Evolutionary conservation across 2,113 vertebrate species (phyloP).

Genomic region (Mastomys coucha): DNA sequence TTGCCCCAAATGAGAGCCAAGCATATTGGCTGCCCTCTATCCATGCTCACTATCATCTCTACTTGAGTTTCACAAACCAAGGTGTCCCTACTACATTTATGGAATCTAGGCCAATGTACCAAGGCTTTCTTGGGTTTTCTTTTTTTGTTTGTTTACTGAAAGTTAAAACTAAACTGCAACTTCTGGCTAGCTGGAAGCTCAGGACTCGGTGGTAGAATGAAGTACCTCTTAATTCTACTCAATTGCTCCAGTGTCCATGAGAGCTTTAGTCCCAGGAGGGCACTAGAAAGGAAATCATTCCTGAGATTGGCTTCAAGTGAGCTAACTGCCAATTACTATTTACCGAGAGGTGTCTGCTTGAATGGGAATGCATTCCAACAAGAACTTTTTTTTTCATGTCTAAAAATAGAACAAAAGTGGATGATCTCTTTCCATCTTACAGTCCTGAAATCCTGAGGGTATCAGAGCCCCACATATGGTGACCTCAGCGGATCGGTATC

Average conservation of each 20-base stretch:
- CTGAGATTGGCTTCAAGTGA: slow-evolving; percentile 27
- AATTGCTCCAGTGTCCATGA: slow-evolving; percentile 9
- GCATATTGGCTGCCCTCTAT: too few relatives aligned
- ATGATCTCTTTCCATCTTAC: not conserved
- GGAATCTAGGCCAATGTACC: not conserved
- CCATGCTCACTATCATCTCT: not conserved
- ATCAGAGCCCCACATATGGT: not conserved
- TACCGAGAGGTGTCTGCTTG: not conserved
- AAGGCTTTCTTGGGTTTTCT: not conserved
- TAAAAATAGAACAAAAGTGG: slow-evolving; percentile 27
- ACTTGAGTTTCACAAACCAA: not conserved
- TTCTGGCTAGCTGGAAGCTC: slow-evolving; percentile 34
- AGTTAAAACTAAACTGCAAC: slow-evolving; percentile 48
- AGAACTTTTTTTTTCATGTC: not conserved
- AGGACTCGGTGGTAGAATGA: not conserved
- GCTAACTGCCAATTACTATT: slow-evolving; percentile 48
- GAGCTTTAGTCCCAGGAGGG: slow-evolving; percentile 9
- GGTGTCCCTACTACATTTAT: not conserved
- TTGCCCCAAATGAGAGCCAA: not conserved
- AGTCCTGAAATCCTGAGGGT: slow-evolving; percentile 22
- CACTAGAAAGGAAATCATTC: slow-evolving; percentile 62
- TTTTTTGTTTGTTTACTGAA: slow-evolving; percentile 39
- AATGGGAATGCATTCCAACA: not conserved
- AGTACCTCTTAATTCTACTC: slow-evolving; percentile 38
- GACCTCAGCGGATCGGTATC: not conserved